Percentiles rank a stretch among this genome's conserved stretches.
Evolutionary conservation across 2,797 vertebrate genomes (phyloP).

Genomic region (Sardinella longiceps): DNA sequence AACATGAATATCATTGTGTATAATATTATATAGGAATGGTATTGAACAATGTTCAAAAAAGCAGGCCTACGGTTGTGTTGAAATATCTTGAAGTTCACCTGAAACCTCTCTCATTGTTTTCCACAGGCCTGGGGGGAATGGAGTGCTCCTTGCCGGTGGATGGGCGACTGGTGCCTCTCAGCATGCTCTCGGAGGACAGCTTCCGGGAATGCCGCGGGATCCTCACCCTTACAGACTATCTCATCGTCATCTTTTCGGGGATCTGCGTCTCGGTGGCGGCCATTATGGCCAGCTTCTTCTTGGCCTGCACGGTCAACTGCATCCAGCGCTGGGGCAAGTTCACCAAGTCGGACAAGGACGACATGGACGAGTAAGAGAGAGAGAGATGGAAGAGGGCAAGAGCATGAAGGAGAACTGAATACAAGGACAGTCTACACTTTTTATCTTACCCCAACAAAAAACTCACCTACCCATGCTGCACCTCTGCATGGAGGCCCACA

Average conservation of each 20-base stretch:
- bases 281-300: conserved; percentile 90
- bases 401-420: background rate
- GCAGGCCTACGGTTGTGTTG: too few relatives aligned
- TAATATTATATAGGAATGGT: too few relatives aligned
- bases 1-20: too few relatives aligned
- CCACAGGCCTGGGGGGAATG: conserved; percentile 83
- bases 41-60: too few relatives aligned
- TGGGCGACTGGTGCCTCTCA: conserved; percentile 80
- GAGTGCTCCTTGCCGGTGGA: conserved; percentile 85
- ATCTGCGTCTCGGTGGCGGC: conserved; percentile 88
- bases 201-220: conserved; percentile 86
- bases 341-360: conserved; percentile 82
- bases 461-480: conserved; percentile 35
- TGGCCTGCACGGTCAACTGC: conserved; percentile 89
- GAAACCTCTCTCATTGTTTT: conserved; percentile 34
- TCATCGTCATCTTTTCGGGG: conserved; percentile 93
- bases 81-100: background rate
- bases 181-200: conserved; percentile 86
- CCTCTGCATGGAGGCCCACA: conserved; percentile 23
- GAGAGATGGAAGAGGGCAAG: background rate
- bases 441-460: background rate
- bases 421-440: background rate
- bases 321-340: conserved; percentile 88
- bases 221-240: conserved; percentile 86
- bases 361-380: conserved; percentile 77